Percentiles rank a stretch among this genome's conserved stretches.
Evolutionary conservation across 2,888 invertebrate species (phyloP).

Genomic region (Yponomeuta cagnagella): DNA sequence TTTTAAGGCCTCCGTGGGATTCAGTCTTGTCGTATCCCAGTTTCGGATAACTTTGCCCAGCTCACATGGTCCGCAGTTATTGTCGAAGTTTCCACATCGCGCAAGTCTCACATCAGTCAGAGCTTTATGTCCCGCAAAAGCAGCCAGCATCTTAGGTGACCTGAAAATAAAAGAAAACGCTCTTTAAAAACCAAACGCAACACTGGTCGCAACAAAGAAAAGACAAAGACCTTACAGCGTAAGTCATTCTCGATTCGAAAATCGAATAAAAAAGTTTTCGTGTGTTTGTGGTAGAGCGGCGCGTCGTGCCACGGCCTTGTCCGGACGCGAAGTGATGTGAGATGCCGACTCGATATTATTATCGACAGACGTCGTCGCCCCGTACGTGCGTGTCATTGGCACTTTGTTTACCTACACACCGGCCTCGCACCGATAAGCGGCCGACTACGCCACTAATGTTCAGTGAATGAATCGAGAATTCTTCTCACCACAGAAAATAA

Average conservation of each 20-base stretch:
- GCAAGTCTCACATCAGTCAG: conserved; percentile 24
- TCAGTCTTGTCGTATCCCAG: conserved; percentile 48
- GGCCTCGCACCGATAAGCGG: conserved; percentile 40
- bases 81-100: not conserved
- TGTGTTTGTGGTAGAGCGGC: conserved; percentile 20
- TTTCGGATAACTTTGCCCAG: conserved; percentile 23
- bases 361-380: conserved; percentile 50
- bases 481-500: not conserved
- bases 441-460: conserved; percentile 5
- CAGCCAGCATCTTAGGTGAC: conserved; percentile 56
- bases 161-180: conserved; percentile 44
- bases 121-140: conserved; percentile 34
- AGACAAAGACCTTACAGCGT: conserved; percentile 13
- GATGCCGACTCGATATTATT: conserved; percentile 46
- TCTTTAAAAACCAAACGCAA: conserved; percentile 18
- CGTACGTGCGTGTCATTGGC: conserved; percentile 66
- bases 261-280: conserved; percentile 12
- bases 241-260: conserved; percentile 12
- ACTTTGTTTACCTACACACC: conserved; percentile 54
- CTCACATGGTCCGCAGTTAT: conserved; percentile 34
- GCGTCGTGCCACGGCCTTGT: conserved; percentile 55
- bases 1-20: conserved; percentile 51
- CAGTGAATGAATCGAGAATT: conserved; percentile 1
- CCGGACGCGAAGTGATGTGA: conserved; percentile 56
- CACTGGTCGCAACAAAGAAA: conserved; percentile 14